Conservation (phyloP, 2,888 invertebrate genomes). For the Drosophila prolongata region DNA sequence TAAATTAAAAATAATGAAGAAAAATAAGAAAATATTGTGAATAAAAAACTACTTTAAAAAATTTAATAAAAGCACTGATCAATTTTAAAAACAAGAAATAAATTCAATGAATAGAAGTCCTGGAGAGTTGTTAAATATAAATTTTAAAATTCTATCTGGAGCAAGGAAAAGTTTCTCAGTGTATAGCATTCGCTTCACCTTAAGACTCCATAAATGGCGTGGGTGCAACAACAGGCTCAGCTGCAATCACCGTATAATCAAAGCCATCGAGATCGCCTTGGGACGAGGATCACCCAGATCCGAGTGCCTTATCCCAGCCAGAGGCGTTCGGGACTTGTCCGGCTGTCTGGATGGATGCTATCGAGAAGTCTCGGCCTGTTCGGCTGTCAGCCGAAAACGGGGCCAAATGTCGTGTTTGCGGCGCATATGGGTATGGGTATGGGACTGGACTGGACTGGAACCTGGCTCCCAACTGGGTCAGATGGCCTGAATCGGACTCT, state of each 20-base stretch:
- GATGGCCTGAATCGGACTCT: conserved; percentile 53
- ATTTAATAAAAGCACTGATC: too few relatives aligned
- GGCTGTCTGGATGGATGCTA: conserved; percentile 11
- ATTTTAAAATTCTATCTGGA: too few relatives aligned
- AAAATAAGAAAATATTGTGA: too few relatives aligned
- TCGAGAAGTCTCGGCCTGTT: background rate
- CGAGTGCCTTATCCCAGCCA: conserved; percentile 7
- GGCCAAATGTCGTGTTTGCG: background rate
- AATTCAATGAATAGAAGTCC: too few relatives aligned
- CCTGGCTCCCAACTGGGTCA: conserved; percentile 63
- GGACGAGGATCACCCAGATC: conserved; percentile 25
- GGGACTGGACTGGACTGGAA: conserved; percentile 16
- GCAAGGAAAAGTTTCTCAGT: background rate
- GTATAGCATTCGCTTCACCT: background rate
- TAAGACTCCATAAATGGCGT: background rate
- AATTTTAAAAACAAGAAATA: too few relatives aligned
- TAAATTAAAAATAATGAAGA: too few relatives aligned
- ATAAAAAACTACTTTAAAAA: too few relatives aligned
- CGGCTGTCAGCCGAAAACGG: conserved; percentile 10
- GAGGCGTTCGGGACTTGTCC: background rate
- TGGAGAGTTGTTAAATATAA: too few relatives aligned
- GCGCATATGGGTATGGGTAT: conserved; percentile 6
- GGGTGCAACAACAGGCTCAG: background rate
- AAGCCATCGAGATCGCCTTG: conserved; percentile 3
- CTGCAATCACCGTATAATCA: background rate